These are phyloP conservation scores for Prionace glauca DNA, from an alignment of 2,797 vertebrate species.

Conservation along the genomic window DNA sequence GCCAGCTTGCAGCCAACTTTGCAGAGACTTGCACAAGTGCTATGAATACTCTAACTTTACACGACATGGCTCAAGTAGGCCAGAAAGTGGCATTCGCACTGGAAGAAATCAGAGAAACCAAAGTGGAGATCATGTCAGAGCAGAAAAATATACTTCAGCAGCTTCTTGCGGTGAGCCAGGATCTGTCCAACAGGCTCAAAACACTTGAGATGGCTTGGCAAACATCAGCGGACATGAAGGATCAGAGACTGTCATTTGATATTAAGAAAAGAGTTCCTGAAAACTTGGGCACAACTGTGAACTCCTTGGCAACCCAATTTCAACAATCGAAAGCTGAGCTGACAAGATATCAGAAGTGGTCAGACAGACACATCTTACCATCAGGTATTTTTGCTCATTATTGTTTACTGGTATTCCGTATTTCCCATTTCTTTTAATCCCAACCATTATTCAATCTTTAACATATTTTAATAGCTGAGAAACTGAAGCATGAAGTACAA, in stretches of 20 bases:
- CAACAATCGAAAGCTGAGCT: constrained; percentile 57
- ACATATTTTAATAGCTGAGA: not conserved
- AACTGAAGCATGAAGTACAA: not conserved
- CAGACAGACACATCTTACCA: constrained; percentile 58
- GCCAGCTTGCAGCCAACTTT: constrained; percentile 63
- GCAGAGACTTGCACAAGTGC: constrained; percentile 49
- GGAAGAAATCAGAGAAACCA: constrained; percentile 45
- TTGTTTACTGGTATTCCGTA: not conserved
- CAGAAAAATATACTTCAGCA: constrained; percentile 58
- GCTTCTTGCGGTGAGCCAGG: constrained; percentile 56
- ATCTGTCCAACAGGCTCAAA: constrained; percentile 56
- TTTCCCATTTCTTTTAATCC: too few species aligned
- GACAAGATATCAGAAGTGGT: constrained; percentile 54
- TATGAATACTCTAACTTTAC: constrained; percentile 56
- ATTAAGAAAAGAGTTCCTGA: not conserved
- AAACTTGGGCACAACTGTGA: constrained; percentile 43
- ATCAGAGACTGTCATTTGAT: constrained; percentile 42
- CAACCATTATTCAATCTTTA: not conserved
- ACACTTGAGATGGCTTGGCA: constrained; percentile 63
- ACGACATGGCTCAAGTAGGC: constrained; percentile 54
- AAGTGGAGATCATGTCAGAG: constrained; percentile 42
- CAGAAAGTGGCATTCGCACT: constrained; percentile 51
- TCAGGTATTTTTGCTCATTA: constrained; percentile 63
- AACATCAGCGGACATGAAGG: constrained; percentile 43
- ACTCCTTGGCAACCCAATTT: constrained; percentile 53